Percentiles rank a stretch among this genome's conserved stretches.
These are phyloP conservation scores for Paramormyrops hopkinsi DNA, from an alignment of 2,797 vertebrate species.

Conservation along the genomic window DNA sequence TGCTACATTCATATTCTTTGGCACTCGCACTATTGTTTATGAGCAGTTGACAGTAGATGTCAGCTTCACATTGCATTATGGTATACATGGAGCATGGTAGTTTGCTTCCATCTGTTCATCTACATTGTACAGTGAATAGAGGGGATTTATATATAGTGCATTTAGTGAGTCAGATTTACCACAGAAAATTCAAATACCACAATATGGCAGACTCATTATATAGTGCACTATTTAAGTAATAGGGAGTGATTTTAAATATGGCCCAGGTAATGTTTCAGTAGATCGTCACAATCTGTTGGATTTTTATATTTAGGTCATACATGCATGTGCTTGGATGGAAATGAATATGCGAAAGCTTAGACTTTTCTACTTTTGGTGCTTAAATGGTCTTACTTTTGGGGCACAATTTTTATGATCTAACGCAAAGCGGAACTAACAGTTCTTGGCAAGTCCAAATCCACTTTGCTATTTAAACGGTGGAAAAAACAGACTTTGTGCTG, in stretches of 20 bases:
- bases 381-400: neutral
- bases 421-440: neutral
- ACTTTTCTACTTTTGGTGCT: constrained; percentile 18
- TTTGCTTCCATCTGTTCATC: neutral
- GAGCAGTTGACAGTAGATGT: neutral
- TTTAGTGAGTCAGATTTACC: neutral
- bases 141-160: neutral
- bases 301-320: neutral
- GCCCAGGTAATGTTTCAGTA: neutral
- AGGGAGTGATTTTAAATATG: neutral
- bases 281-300: neutral
- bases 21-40: neutral
- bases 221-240: neutral
- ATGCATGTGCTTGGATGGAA: constrained; percentile 5
- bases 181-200: neutral
- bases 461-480: neutral
- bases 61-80: neutral
- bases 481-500: too few relatives aligned
- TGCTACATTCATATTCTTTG: neutral
- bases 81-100: neutral
- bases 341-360: neutral
- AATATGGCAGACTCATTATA: neutral
- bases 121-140: neutral
- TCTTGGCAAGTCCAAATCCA: neutral
- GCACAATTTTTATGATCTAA: neutral